A percentile compares a stretch with the other conserved stretches of the same genome.
Conservation (phyloP, 2,888 invertebrate species). For the Apodemia hepburni region DNA sequence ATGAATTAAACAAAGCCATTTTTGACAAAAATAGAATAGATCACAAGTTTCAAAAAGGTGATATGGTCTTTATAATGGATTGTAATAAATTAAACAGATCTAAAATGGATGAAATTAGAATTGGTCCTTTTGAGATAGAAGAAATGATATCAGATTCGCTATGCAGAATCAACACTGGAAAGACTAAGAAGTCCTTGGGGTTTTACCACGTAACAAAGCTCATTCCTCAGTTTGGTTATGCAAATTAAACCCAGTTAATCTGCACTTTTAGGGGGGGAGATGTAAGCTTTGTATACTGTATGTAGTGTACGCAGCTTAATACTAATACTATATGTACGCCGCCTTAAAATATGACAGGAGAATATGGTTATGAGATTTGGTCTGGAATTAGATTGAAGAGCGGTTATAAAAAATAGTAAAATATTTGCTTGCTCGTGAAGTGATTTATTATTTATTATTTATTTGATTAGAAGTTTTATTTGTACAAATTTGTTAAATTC, state of each 20-base stretch:
- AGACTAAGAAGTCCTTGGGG: conserved; percentile 20
- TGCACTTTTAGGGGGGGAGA: conserved; percentile 3
- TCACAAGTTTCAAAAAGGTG: conserved; percentile 23
- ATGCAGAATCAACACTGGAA: conserved; percentile 22
- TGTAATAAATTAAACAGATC: conserved; percentile 15
- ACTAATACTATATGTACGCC: not conserved
- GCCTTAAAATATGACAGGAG: not conserved
- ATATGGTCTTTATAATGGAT: conserved; percentile 23
- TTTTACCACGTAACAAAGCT: conserved; percentile 22
- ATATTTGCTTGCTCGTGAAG: too few species aligned
- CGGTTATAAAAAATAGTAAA: too few species aligned
- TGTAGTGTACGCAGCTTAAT: not conserved
- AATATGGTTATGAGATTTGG: not conserved
- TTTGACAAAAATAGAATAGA: conserved; percentile 24
- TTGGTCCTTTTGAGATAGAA: conserved; percentile 22
- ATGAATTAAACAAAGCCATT: conserved; percentile 22
- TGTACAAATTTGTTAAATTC: too few species aligned
- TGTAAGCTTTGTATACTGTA: conserved; percentile 1
- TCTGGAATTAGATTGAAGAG: not conserved
- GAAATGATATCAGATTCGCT: conserved; percentile 22
- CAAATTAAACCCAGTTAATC: conserved; percentile 14
- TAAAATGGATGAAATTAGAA: conserved; percentile 22
- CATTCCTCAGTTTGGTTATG: conserved; percentile 20
- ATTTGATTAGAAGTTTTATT: too few species aligned
- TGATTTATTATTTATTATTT: too few species aligned